Percentiles rank a stretch among this genome's conserved stretches.
Conservation (phyloP, 2,888 invertebrate genomes). For the Linnaemya tessellans region DNA sequence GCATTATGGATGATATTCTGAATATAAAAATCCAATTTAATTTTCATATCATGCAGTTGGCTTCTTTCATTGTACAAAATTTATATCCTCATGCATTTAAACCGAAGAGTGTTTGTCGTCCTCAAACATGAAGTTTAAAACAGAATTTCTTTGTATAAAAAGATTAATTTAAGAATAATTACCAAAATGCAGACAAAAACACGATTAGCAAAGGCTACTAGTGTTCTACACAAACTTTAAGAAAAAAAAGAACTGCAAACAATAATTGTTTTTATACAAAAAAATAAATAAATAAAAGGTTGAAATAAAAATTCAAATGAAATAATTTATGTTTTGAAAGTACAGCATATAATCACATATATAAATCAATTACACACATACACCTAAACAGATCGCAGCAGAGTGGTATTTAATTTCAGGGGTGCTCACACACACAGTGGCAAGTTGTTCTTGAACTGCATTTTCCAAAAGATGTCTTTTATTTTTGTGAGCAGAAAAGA, state of each 20-base stretch:
- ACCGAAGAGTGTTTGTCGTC: neutral
- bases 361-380: slow-evolving; percentile 23
- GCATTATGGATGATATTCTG: too few species aligned
- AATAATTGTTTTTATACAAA: slow-evolving; percentile 5
- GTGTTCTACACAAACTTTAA: slow-evolving; percentile 7
- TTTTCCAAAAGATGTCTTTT: slow-evolving; percentile 24
- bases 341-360: slow-evolving; percentile 13
- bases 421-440: neutral
- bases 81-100: too few species aligned
- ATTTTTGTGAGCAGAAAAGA: neutral
- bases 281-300: neutral
- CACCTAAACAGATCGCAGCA: neutral
- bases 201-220: too few species aligned
- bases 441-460: neutral
- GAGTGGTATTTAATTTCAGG: slow-evolving; percentile 18
- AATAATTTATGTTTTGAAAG: slow-evolving; percentile 22
- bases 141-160: neutral
- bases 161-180: neutral
- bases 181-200: neutral
- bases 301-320: neutral
- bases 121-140: neutral
- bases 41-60: neutral
- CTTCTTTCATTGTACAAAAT: too few species aligned
- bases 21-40: neutral
- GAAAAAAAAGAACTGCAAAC: too few species aligned